Evolutionary conservation across 1,140 invertebrate species (phyloP), one percentile per base, ranked within the genome.

Genomic region (Battus philenor): DNA sequence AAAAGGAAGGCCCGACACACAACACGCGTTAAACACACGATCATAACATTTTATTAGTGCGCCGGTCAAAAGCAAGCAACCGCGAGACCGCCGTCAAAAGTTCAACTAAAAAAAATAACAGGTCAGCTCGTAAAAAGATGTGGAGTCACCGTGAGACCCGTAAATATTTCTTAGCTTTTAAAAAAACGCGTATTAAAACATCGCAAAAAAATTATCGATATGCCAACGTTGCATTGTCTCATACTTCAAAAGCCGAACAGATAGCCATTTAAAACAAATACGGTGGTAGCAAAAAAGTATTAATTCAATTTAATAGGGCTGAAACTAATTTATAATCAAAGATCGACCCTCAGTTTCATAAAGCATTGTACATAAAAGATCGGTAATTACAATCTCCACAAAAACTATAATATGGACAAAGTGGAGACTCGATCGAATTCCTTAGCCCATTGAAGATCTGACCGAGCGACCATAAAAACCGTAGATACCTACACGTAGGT

Each of bases 1-100:
- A 81, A 81, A 82, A 81, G 70, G 73, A 75, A 74, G 77, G 77
- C 50, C 77, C 78, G 76, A 82, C 80, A 75, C 72, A 76, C 61
- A 80, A 76, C 71, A 76, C 71, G 77, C 81, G 78, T 82, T 81
- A 85, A 85, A 81, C 81, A 85, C 69, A 85, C 80, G 71, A 79
- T 79, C 78, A 82, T 85, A 85, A 85, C 78, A 85, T 85, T 85
- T 85, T 85, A 85, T 85, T 85, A 82, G 81, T 78, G 71, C 69
- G 63, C 59, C 74, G 80, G 76, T 80, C 78, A 79, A 81, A 82
- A 78, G 78, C 78, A 74, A 74, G 76, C 78, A 77, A 71, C 76
- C 77, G 73, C 77, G 69, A 59, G 68, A 75, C 72, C 73, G 73
- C 74, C 72, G 68, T 75, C 80, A 73, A 76, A 75, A 82, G 78